Conservation (phyloP, 2,113 vertebrate genomes). For the Perca schrenkii region DNA sequence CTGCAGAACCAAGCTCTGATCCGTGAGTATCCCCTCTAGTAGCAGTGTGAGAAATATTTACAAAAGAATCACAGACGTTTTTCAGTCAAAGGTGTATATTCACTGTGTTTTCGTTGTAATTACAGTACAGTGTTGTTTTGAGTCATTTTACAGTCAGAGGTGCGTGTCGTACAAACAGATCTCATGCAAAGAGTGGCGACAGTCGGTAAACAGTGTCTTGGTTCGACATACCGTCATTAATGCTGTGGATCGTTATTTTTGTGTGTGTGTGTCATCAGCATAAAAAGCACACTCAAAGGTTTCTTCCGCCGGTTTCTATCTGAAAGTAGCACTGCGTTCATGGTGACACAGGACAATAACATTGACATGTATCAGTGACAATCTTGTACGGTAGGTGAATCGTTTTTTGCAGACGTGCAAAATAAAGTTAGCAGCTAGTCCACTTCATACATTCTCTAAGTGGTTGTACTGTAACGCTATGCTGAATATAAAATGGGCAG, state of each 20-base stretch:
- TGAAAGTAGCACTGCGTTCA: conserved; percentile 36
- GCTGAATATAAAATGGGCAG: conserved; percentile 51
- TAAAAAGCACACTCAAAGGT: conserved; percentile 56
- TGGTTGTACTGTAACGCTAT: conserved; percentile 43
- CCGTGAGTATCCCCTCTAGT: conserved; percentile 67
- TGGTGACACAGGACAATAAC: conserved; percentile 35
- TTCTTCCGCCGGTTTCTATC: conserved; percentile 1
- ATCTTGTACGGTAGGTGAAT: conserved; percentile 58
- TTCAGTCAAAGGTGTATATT: conserved; percentile 55
- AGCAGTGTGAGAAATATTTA: conserved; percentile 57
- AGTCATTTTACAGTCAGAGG: conserved; percentile 61
- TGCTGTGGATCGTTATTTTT: background rate
- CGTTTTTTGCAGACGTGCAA: conserved; percentile 57
- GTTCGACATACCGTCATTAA: conserved; percentile 21
- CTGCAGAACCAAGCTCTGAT: conserved; percentile 49
- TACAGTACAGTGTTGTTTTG: conserved; percentile 65
- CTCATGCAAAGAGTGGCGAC: conserved; percentile 71
- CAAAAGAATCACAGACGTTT: conserved; percentile 62
- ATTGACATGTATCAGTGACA: conserved; percentile 46
- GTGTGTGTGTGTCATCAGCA: conserved; percentile 53
- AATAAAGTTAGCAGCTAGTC: conserved; percentile 72
- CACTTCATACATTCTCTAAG: conserved; percentile 73
- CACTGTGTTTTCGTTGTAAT: conserved; percentile 48
- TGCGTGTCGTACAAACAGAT: conserved; percentile 52
- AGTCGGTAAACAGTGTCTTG: conserved; percentile 60